Conservation (phyloP, 2,113 vertebrate genomes). For the Bungarus multicinctus region DNA sequence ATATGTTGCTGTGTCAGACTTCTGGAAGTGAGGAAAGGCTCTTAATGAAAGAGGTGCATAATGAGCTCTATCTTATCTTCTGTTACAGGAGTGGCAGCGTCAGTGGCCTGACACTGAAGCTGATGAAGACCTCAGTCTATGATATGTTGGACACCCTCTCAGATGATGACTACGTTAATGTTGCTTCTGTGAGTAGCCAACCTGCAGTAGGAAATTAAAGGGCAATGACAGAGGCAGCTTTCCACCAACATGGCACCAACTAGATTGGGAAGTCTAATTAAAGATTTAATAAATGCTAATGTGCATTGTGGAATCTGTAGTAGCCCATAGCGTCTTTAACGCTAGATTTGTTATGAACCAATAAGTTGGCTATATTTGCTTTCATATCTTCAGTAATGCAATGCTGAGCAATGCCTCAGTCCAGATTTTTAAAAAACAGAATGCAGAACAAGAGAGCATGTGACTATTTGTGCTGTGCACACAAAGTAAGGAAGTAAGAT, state of each 20-base stretch:
- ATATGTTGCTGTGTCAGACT: not conserved
- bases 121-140: conserved; percentile 92
- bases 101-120: conserved; percentile 91
- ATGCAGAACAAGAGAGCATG: not conserved
- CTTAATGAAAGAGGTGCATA: not conserved
- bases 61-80: not conserved
- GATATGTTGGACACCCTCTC: conserved; percentile 95
- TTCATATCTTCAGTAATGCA: not conserved
- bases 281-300: not conserved
- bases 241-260: not conserved
- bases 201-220: fast-evolving
- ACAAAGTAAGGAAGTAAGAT: not conserved
- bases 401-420: not conserved
- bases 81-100: conserved; percentile 91
- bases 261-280: not conserved
- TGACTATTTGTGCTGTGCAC: not conserved
- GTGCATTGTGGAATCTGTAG: not conserved
- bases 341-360: not conserved
- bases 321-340: not conserved
- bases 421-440: not conserved
- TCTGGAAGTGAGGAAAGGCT: not conserved
- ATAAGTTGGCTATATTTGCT: not conserved
- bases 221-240: not conserved
- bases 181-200: conserved; percentile 74
- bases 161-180: conserved; percentile 92